A percentile compares a stretch with the other conserved stretches of the same genome.
phyloP scores from a whole-genome alignment of 2,113 vertebrate species.

The Ameiurus melas region DNA sequence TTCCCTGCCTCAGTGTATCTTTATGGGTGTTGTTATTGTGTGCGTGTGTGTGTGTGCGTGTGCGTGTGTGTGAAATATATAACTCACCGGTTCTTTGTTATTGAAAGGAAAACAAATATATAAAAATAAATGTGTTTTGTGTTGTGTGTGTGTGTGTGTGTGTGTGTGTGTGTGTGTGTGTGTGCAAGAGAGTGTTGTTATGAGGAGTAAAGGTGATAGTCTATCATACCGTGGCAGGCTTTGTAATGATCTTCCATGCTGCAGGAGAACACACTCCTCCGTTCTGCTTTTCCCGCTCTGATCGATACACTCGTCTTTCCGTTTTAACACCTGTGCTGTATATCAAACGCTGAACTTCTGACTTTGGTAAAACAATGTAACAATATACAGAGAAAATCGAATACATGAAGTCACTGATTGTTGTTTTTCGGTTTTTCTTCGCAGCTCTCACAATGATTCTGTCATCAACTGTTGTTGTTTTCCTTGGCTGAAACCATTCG shows the following conservation, averaged over 20 bases:
- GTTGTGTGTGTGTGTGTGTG: not conserved
- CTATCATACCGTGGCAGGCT: not conserved
- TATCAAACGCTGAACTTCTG: not conserved
- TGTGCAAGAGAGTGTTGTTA: not conserved
- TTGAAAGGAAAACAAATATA: not conserved
- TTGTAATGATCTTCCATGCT: constrained; percentile 47
- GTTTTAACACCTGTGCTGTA: not conserved
- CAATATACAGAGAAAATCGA: not conserved
- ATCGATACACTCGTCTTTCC: not conserved
- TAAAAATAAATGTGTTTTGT: not conserved
- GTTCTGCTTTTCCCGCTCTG: constrained; percentile 8
- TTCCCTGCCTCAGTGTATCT: not conserved
- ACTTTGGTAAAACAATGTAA: not conserved
- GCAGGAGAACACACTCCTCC: constrained; percentile 48
- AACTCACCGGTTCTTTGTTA: not conserved
- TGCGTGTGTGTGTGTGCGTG: not conserved
- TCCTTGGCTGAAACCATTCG: too few relatives aligned
- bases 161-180: not conserved
- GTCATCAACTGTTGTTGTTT: too few relatives aligned
- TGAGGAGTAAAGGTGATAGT: not conserved
- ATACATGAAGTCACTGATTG: not conserved
- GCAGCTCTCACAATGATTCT: too few relatives aligned
- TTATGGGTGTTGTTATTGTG: not conserved
- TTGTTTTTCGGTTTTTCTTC: too few relatives aligned
- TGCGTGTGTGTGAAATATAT: not conserved